Conservation (phyloP, 2,888 invertebrate species). For the Pseudanteris insignis region DNA sequence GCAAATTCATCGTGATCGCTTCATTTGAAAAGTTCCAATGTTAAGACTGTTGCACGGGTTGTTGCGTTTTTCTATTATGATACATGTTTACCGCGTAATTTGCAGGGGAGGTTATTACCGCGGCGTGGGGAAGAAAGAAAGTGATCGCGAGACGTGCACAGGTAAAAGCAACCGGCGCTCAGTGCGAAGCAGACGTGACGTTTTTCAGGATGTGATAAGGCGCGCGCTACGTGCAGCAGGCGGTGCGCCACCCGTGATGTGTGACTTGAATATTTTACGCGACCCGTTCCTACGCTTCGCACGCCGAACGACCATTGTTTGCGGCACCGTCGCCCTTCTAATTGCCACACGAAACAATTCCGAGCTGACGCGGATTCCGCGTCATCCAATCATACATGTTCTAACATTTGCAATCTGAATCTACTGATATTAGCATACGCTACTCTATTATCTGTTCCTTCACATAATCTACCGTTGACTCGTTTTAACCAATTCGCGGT, state of each 20-base stretch:
- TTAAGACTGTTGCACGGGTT: too few species aligned
- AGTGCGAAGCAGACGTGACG: conserved; percentile 46
- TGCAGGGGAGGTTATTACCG: conserved; percentile 1
- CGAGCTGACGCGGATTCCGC: conserved; percentile 5
- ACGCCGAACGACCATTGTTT: conserved; percentile 37
- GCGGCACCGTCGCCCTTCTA: conserved; percentile 28
- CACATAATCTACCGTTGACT: too few species aligned
- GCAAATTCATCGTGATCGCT: too few species aligned
- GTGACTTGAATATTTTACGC: conserved; percentile 60
- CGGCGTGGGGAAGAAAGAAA: conserved; percentile 6
- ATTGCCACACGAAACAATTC: conserved; percentile 44
- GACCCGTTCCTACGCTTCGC: conserved; percentile 42
- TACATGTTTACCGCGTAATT: conserved; percentile 23
- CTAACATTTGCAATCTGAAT: conserved; percentile 4
- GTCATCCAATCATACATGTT: conserved; percentile 15
- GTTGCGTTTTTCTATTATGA: background rate
- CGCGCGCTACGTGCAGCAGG: conserved; percentile 52
- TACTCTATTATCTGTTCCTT: too few species aligned
- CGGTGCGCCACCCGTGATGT: conserved; percentile 51
- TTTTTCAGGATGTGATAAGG: conserved; percentile 51
- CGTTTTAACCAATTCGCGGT: too few species aligned
- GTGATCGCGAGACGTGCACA: conserved; percentile 28
- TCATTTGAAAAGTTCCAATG: too few species aligned
- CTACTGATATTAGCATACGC: too few species aligned
- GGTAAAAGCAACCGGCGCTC: conserved; percentile 22